A percentile compares a stretch with the other conserved stretches of the same genome.
Evolutionary conservation across 23 tunicate genomes (phyloP).

Genomic region (Ciona savignyi): DNA sequence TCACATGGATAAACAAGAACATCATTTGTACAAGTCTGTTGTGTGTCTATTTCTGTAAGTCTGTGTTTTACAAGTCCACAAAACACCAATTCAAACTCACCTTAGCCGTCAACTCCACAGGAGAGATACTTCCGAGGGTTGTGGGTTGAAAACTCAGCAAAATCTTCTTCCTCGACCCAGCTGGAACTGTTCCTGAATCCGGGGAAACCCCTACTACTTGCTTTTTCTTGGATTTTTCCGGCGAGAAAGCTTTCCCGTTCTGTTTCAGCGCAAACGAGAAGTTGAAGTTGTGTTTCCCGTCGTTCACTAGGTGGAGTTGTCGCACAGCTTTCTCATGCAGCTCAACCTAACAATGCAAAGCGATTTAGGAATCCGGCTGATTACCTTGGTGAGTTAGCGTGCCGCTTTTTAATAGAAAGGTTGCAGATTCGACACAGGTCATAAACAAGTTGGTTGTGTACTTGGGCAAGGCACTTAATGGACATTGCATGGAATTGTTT

Average conservation of each 20-base stretch:
- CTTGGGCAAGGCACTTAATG: no score
- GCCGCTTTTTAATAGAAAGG: no score
- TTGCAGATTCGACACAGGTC: no score
- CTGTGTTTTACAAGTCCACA: no score
- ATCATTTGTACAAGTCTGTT: no score
- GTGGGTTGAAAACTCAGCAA: constrained; percentile 66
- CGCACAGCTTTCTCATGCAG: constrained; percentile 74
- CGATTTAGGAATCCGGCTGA: no score
- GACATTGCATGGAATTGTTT: background rate
- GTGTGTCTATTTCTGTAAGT: no score
- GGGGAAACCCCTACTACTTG: constrained; percentile 46
- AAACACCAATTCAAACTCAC: constrained; percentile 14
- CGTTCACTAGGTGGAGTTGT: constrained; percentile 70
- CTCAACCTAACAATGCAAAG: constrained; percentile 47
- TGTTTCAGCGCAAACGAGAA: constrained; percentile 60
- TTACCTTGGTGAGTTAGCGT: no score
- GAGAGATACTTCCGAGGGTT: constrained; percentile 34
- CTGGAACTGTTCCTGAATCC: constrained; percentile 39
- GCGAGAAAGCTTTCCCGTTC: constrained; percentile 2
- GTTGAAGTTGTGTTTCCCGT: constrained; percentile 73
- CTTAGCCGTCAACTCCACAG: constrained; percentile 52
- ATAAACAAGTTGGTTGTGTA: no score
- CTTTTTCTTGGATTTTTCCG: background rate
- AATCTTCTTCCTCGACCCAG: constrained; percentile 61
- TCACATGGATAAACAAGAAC: no score